These are phyloP conservation scores for Lamprologus ornatipinnis DNA, from an alignment of 2,113 vertebrate species.

Conservation along the genomic window DNA sequence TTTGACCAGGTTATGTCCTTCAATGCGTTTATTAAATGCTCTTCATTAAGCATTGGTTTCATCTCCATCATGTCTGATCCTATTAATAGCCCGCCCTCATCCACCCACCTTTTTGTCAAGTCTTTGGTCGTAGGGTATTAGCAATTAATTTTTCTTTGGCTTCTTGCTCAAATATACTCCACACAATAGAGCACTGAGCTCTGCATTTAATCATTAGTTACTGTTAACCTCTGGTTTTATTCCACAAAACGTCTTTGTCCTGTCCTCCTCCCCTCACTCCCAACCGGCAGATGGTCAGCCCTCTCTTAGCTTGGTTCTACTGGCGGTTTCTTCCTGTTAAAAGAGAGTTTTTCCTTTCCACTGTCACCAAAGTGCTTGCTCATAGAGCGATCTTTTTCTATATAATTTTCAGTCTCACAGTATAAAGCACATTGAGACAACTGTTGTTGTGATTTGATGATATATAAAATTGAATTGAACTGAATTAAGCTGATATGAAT, in stretches of 20 bases:
- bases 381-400: neutral
- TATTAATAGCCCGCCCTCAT: neutral
- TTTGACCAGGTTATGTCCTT: neutral
- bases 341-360: neutral
- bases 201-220: neutral
- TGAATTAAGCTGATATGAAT: neutral
- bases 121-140: neutral
- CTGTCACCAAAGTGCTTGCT: neutral
- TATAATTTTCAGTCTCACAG: neutral
- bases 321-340: neutral
- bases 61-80: neutral
- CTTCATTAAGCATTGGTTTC: neutral
- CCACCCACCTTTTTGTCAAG: neutral
- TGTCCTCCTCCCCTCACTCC: accelerated
- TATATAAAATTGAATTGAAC: neutral
- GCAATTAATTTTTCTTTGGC: neutral
- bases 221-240: neutral
- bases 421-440: neutral
- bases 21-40: accelerated
- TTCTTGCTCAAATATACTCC: neutral
- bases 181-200: neutral
- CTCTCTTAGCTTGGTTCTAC: neutral
- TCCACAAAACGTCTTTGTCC: neutral
- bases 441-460: neutral
- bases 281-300: accelerated